Percentiles rank a stretch among this genome's conserved stretches.
phyloP scores from a whole-genome alignment of 2,113 vertebrate species.

The Carettochelys insculpta region DNA sequence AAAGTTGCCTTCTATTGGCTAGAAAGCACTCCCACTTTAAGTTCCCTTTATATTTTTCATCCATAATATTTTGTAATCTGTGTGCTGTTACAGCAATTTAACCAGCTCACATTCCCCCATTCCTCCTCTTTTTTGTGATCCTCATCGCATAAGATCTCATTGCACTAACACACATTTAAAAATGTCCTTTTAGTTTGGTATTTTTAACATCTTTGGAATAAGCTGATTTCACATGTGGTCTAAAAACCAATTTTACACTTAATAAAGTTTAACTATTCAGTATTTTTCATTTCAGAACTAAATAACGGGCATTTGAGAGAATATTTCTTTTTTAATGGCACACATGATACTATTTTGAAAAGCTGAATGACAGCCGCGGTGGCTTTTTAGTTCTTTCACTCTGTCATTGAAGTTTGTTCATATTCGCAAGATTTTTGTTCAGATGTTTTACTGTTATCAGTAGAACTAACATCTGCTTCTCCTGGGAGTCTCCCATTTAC shows the following conservation, averaged over 20 bases:
- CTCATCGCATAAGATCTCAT: neutral
- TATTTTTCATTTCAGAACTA: slow-evolving; percentile 79
- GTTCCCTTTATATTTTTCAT: neutral
- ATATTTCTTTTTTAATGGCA: slow-evolving; percentile 62
- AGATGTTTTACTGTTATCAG: slow-evolving; percentile 62
- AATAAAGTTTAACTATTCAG: slow-evolving; percentile 82
- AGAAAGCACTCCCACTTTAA: neutral
- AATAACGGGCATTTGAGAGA: slow-evolving; percentile 73
- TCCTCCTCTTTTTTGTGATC: neutral
- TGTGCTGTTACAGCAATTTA: neutral
- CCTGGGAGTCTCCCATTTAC: slow-evolving; percentile 67
- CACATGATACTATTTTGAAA: slow-evolving; percentile 61
- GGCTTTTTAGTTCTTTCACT: slow-evolving; percentile 48
- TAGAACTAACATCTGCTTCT: slow-evolving; percentile 73
- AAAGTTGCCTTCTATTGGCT: rapidly evolving
- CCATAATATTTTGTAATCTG: neutral
- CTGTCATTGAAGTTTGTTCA: slow-evolving; percentile 58
- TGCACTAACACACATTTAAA: neutral
- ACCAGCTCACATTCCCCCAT: neutral
- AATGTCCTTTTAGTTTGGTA: slow-evolving; percentile 33
- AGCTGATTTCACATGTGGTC: slow-evolving; percentile 58
- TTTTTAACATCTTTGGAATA: slow-evolving; percentile 18
- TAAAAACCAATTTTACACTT: slow-evolving; percentile 78
- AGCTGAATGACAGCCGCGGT: slow-evolving; percentile 38
- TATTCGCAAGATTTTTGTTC: slow-evolving; percentile 54